A percentile compares a stretch with the other conserved stretches of the same genome.
These are phyloP conservation scores for Tragelaphus imberbis DNA, from an alignment of 2,113 vertebrate species.

Conservation along the genomic window DNA sequence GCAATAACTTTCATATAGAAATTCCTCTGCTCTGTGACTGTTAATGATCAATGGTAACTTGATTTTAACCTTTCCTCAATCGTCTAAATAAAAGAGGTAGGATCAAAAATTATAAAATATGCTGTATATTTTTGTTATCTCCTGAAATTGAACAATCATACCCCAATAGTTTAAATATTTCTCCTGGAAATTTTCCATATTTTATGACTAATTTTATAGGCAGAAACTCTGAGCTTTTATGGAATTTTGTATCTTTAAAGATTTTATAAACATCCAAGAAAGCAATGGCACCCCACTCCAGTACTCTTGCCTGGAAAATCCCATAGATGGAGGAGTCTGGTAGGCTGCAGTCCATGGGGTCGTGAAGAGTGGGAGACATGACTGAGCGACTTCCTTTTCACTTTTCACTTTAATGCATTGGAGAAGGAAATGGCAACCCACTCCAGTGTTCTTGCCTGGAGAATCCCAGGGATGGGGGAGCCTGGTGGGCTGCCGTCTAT, in stretches of 20 bases:
- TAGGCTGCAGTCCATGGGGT: too few relatives aligned
- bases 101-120: constrained; percentile 59
- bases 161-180: background rate
- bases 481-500: too few relatives aligned
- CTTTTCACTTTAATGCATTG: too few relatives aligned
- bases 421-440: too few relatives aligned
- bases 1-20: background rate
- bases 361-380: too few relatives aligned
- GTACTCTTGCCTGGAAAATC: too few relatives aligned
- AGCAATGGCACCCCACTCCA: too few relatives aligned
- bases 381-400: too few relatives aligned
- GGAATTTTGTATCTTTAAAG: constrained; percentile 31
- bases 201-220: constrained; percentile 17
- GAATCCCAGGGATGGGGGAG: too few relatives aligned
- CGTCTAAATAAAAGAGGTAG: constrained; percentile 38
- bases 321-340: too few relatives aligned
- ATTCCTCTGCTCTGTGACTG: background rate
- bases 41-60: constrained; percentile 56
- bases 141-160: background rate
- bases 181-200: background rate
- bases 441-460: too few relatives aligned
- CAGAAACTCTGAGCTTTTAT: background rate
- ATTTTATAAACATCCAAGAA: background rate
- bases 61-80: constrained; percentile 24
- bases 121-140: constrained; percentile 22